A percentile compares a stretch with the other conserved stretches of the same genome.
These are phyloP conservation scores for Vanessa cardui DNA, from an alignment of 2,888 invertebrate genomes.

Conservation along the genomic window DNA sequence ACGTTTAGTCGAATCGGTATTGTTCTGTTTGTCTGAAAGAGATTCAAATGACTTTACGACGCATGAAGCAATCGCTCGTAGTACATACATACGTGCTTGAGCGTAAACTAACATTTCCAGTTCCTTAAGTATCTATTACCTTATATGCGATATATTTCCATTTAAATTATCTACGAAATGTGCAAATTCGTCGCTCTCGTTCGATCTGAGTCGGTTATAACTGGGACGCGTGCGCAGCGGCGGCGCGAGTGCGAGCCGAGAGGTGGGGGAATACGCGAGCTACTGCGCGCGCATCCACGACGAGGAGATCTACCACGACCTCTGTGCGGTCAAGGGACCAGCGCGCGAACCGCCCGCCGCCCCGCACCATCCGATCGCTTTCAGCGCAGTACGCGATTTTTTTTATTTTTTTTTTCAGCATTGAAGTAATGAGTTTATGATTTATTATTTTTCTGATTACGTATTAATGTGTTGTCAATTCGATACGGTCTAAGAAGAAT, in stretches of 20 bases:
- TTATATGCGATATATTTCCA: no score
- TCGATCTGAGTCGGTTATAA: conserved; percentile 39
- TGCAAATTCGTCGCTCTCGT: conserved; percentile 10
- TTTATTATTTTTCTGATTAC: neutral
- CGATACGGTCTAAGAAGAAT: neutral
- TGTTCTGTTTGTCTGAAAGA: no score
- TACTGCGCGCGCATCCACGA: conserved; percentile 89
- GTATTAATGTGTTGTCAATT: neutral
- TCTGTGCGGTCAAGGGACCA: conserved; percentile 88
- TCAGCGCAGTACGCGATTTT: conserved; percentile 75
- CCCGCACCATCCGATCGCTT: conserved; percentile 61
- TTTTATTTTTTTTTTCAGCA: conserved; percentile 44
- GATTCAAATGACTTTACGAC: no score
- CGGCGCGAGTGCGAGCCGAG: conserved; percentile 59
- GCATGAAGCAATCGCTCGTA: no score
- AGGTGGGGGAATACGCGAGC: conserved; percentile 85
- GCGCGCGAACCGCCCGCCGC: conserved; percentile 77
- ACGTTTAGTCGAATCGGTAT: no score
- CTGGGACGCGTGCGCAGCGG: conserved; percentile 61
- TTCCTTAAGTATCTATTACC: no score
- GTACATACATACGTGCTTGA: no score
- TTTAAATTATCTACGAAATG: no score
- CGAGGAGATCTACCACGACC: conserved; percentile 97
- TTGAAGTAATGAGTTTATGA: conserved; percentile 41
- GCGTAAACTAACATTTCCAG: no score